Evolutionary conservation across 2,888 invertebrate genomes (phyloP).

Genomic region (Pristionchus exspectatus): DNA sequence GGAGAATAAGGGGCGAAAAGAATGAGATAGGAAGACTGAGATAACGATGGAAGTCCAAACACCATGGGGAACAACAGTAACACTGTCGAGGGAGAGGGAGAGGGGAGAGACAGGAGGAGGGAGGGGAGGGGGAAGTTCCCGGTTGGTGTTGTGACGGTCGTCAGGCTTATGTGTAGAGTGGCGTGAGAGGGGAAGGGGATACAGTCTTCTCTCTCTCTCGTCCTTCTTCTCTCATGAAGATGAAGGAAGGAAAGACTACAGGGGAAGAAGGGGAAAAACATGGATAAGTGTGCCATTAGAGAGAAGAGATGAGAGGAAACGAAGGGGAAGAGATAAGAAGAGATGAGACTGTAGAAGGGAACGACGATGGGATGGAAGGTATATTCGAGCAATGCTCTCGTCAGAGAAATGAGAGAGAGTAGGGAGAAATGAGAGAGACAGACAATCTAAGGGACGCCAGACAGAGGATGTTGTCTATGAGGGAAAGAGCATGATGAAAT

Average conservation of each 20-base stretch:
- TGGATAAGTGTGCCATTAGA: constrained; percentile 51
- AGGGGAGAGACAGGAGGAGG: neutral
- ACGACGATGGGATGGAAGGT: neutral
- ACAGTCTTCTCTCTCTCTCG: constrained; percentile 22
- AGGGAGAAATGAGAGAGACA: neutral
- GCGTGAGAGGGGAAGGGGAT: neutral
- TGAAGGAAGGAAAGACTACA: constrained; percentile 35
- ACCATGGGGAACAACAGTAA: constrained; percentile 13
- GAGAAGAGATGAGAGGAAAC: constrained; percentile 1
- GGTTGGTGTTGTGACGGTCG: constrained; percentile 10
- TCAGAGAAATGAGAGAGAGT: neutral
- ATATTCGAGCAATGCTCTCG: no score
- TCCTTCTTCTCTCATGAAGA: constrained; percentile 27
- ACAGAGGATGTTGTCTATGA: neutral
- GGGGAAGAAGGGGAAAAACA: neutral
- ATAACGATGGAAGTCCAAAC: neutral
- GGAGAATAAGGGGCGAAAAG: neutral
- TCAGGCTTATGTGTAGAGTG: neutral
- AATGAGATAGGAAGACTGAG: neutral
- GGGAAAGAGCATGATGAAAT: neutral
- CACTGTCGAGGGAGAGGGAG: neutral
- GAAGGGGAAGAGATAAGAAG: constrained; percentile 37
- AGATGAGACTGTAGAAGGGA: neutral
- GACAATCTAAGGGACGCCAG: neutral
- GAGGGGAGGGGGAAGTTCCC: neutral